Conservation (phyloP, 2,113 vertebrate genomes). For the Hypanus sabinus region DNA sequence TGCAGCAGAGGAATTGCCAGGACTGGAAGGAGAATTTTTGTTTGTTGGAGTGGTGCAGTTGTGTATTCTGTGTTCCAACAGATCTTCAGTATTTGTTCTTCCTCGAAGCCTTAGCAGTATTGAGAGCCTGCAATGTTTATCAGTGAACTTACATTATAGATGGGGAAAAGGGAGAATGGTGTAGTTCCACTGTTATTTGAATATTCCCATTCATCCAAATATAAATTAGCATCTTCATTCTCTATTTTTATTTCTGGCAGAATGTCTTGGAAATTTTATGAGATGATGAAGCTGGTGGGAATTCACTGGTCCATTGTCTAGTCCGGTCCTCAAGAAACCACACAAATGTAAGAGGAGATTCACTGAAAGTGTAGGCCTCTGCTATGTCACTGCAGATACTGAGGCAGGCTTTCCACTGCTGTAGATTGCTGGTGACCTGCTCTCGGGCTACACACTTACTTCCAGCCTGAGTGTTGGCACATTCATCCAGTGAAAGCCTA, state of each 20-base stretch:
- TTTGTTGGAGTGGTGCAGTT: neutral
- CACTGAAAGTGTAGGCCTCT: neutral
- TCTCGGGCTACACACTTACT: too few relatives aligned
- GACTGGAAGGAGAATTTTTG: neutral
- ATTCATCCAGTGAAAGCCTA: too few relatives aligned
- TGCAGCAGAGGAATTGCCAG: neutral
- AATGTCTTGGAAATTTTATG: neutral
- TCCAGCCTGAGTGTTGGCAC: too few relatives aligned
- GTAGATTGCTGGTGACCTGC: too few relatives aligned
- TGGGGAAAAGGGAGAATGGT: neutral
- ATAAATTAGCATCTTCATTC: neutral
- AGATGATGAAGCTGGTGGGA: neutral
- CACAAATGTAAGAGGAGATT: neutral
- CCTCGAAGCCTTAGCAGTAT: neutral
- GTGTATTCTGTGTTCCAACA: neutral
- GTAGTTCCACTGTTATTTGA: neutral
- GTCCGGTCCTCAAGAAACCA: neutral
- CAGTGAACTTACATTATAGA: neutral
- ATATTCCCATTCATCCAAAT: neutral
- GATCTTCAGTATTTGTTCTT: neutral
- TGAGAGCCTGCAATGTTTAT: neutral
- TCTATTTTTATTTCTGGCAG: neutral
- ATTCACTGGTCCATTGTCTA: neutral
- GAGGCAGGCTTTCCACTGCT: too few relatives aligned
- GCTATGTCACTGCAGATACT: neutral